phyloP scores from a whole-genome alignment of 2,888 invertebrate genomes.

The Chalcis sispes region DNA sequence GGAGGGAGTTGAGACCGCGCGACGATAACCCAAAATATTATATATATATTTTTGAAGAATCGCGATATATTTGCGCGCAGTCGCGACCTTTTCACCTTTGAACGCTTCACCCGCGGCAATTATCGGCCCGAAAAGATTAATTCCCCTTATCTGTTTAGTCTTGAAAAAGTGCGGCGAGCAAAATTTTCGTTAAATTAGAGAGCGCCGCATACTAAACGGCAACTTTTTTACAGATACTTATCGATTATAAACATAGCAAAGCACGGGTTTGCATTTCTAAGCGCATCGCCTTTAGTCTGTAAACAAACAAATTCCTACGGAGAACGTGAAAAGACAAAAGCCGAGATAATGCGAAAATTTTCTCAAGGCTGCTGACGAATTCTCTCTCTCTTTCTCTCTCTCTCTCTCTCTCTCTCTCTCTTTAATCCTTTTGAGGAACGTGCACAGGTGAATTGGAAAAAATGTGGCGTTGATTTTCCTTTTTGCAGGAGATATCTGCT shows the following conservation, averaged over 20 bases:
- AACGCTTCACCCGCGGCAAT: constrained; percentile 12
- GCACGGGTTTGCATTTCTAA: not conserved
- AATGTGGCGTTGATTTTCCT: not conserved
- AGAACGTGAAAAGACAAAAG: not conserved
- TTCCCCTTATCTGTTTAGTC: not conserved
- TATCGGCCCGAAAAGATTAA: constrained; percentile 3
- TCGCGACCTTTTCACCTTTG: constrained; percentile 37
- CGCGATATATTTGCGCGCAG: not conserved
- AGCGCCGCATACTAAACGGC: too few relatives aligned
- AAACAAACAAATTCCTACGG: not conserved
- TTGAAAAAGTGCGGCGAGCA: not conserved
- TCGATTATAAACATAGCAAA: not conserved
- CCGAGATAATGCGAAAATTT: too few relatives aligned
- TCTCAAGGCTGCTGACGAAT: too few relatives aligned
- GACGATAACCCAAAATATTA: constrained; percentile 27
- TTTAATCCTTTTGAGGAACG: not conserved
- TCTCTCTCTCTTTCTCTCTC: too few relatives aligned
- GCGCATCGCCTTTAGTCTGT: not conserved
- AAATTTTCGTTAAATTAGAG: not conserved
- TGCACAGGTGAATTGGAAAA: not conserved
- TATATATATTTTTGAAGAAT: constrained; percentile 21
- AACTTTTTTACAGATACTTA: not conserved
- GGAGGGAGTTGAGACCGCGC: too few relatives aligned
- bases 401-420: not conserved
- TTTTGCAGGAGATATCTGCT: not conserved